A percentile compares a stretch with the other conserved stretches of the same genome.
phyloP scores from a whole-genome alignment of 2,113 vertebrate species.

The Nansenia antarctica region DNA sequence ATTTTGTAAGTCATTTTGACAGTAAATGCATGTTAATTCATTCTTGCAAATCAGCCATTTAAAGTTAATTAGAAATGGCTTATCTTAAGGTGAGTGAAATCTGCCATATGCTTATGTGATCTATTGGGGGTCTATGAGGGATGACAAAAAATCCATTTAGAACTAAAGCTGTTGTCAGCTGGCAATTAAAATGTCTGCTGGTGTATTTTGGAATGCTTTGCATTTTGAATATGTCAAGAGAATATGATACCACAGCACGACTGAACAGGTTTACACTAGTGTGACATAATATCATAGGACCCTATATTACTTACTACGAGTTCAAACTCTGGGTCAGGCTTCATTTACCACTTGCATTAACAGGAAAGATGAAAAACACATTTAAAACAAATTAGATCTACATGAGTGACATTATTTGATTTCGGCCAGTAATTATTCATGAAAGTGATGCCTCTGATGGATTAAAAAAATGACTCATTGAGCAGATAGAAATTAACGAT shows the following conservation, averaged over 20 bases:
- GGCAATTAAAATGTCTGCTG: slow-evolving; percentile 29
- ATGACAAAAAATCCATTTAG: slow-evolving; percentile 22
- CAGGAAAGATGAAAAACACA: slow-evolving; percentile 21
- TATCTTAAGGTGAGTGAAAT: slow-evolving; percentile 45
- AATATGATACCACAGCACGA: slow-evolving; percentile 18
- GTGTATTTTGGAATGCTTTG: slow-evolving; percentile 31
- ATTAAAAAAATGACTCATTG: slow-evolving; percentile 34
- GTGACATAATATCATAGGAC: slow-evolving; percentile 19
- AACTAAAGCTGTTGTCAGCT: slow-evolving; percentile 30
- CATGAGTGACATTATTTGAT: slow-evolving; percentile 19
- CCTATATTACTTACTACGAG: neutral
- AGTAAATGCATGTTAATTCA: slow-evolving; percentile 40
- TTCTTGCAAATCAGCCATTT: slow-evolving; percentile 58
- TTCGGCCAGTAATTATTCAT: slow-evolving; percentile 10
- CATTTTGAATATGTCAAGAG: slow-evolving; percentile 29
- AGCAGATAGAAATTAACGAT: slow-evolving; percentile 16
- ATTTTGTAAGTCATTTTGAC: slow-evolving; percentile 3
- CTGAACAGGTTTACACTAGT: neutral
- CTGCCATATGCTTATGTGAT: slow-evolving; percentile 36
- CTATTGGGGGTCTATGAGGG: slow-evolving; percentile 41
- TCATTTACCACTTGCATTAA: slow-evolving; percentile 18
- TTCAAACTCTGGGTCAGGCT: slow-evolving; percentile 10
- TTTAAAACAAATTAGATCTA: slow-evolving; percentile 9
- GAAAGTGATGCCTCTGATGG: slow-evolving; percentile 18
- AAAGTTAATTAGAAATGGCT: slow-evolving; percentile 52